Percentiles rank a stretch among this genome's conserved stretches.
phyloP scores from a whole-genome alignment of 2,888 invertebrate species.

The Rhaphigaster nebulosa region DNA sequence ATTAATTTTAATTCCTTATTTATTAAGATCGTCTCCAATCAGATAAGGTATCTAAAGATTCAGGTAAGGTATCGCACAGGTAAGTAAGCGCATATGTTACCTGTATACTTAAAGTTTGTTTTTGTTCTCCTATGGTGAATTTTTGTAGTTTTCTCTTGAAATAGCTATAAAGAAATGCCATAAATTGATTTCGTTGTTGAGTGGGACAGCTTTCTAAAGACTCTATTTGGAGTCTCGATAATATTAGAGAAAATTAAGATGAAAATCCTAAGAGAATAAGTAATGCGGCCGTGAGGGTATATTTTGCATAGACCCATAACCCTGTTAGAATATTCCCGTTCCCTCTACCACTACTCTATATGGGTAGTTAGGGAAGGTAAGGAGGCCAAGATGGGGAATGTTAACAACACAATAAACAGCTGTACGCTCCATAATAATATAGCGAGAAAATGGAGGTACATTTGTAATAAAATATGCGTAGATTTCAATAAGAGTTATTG shows the following conservation, averaged over 20 bases:
- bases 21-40: too few species aligned
- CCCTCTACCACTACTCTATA: neutral
- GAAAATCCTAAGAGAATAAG: neutral
- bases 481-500: neutral
- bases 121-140: too few species aligned
- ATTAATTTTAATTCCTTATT: too few species aligned
- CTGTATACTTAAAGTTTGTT: too few species aligned
- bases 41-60: too few species aligned
- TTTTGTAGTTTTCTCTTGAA: neutral
- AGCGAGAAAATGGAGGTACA: neutral
- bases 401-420: neutral
- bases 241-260: neutral
- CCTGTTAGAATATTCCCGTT: neutral
- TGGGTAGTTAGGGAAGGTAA: neutral
- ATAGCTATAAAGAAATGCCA: neutral
- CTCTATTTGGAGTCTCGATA: neutral
- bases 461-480: neutral
- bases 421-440: neutral
- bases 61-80: too few species aligned
- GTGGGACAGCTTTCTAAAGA: neutral
- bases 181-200: neutral
- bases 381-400: neutral
- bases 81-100: too few species aligned
- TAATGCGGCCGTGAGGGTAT: neutral
- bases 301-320: slow-evolving; percentile 15